phyloP scores from a whole-genome alignment of 2,113 vertebrate species.

The Etheostoma spectabile region DNA sequence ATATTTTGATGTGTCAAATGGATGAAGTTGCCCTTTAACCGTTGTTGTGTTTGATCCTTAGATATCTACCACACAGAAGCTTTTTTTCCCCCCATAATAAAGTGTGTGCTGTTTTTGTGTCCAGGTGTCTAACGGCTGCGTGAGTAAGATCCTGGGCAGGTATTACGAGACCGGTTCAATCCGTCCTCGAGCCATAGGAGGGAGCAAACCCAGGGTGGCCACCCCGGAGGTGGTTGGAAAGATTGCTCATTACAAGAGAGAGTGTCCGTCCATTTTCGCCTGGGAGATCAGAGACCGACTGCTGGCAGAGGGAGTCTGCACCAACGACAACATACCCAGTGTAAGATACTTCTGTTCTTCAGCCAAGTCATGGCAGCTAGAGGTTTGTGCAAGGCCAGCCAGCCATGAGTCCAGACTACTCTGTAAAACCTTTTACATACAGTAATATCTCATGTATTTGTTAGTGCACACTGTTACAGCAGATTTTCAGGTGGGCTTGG shows the following conservation, averaged over 20 bases:
- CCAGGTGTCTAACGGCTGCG: constrained; percentile 99
- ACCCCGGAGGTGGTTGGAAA: constrained; percentile 98
- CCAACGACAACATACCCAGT: constrained; percentile 99
- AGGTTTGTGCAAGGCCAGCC: not conserved
- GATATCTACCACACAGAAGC: constrained; percentile 1
- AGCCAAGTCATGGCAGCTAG: not conserved
- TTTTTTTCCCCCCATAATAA: not conserved
- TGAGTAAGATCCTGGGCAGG: constrained; percentile 99
- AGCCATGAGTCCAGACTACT: not conserved
- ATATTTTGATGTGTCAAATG: not conserved
- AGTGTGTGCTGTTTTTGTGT: constrained; percentile 88
- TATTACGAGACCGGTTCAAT: constrained; percentile 99
- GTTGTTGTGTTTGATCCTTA: not conserved
- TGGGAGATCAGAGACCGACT: constrained; percentile 99
- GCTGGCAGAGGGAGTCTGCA: constrained; percentile 98
- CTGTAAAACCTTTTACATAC: not conserved
- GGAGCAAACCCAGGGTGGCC: constrained; percentile 98
- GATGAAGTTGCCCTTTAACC: not conserved
- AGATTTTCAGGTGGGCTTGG: not conserved
- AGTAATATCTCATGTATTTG: not conserved
- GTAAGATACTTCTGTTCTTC: constrained; percentile 85
- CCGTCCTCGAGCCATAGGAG: constrained; percentile 98
- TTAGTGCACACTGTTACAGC: not conserved
- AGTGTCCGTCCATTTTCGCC: constrained; percentile 99
- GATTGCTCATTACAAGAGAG: constrained; percentile 98